A percentile compares a stretch with the other conserved stretches of the same genome.
These are phyloP conservation scores for Zeuzera pyrina DNA, from an alignment of 2,888 invertebrate genomes.

Conservation along the genomic window DNA sequence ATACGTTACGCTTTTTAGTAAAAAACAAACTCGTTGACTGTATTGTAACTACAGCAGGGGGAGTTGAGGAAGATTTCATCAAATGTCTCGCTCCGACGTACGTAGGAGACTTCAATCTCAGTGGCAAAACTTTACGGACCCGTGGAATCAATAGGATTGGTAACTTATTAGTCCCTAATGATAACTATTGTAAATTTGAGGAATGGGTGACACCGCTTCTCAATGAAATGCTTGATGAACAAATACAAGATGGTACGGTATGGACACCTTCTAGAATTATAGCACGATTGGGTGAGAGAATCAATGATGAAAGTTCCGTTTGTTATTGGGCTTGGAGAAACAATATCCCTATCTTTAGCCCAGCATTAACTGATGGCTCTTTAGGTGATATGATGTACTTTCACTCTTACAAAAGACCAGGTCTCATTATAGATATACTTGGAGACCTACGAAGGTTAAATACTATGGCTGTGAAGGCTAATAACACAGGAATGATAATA, in stretches of 20 bases:
- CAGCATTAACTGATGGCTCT: conserved; percentile 98
- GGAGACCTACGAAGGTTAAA: conserved; percentile 93
- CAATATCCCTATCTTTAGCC: conserved; percentile 97
- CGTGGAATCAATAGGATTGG: conserved; percentile 90
- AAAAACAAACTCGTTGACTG: conserved; percentile 88
- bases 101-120: conserved; percentile 90
- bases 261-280: conserved; percentile 87
- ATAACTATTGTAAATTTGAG: conserved; percentile 98
- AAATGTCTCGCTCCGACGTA: conserved; percentile 97
- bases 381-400: conserved; percentile 99
- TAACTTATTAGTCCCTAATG: conserved; percentile 97
- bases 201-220: conserved; percentile 97
- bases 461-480: conserved; percentile 93
- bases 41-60: conserved; percentile 97
- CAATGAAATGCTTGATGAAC: conserved; percentile 91
- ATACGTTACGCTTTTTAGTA: conserved; percentile 85
- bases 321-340: conserved; percentile 98
- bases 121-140: conserved; percentile 84
- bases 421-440: conserved; percentile 93
- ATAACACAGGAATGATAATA: conserved; percentile 96
- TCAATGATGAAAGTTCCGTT: conserved; percentile 91
- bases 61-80: conserved; percentile 98
- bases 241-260: conserved; percentile 77
- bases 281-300: conserved; percentile 88
- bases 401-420: conserved; percentile 94